These are phyloP conservation scores for Drosophila pseudotakahashii DNA, from an alignment of 2,888 invertebrate genomes.

Conservation along the genomic window DNA sequence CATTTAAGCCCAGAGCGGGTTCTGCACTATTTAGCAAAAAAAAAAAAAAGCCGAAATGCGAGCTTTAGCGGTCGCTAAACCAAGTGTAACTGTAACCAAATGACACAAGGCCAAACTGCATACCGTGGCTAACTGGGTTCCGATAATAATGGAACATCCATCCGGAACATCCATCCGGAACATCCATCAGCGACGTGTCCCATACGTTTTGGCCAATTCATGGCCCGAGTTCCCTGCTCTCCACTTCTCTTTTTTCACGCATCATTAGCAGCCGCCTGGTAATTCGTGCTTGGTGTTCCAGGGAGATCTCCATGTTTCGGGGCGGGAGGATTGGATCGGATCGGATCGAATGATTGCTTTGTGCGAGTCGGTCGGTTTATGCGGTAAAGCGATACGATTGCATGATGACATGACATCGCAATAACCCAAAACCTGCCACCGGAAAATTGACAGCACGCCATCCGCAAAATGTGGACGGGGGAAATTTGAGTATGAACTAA, in stretches of 20 bases:
- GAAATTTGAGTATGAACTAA: conserved; percentile 53
- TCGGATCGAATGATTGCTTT: conserved; percentile 49
- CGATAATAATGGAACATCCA: conserved; percentile 32
- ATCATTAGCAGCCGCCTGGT: conserved; percentile 57
- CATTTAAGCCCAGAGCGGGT: conserved; percentile 16
- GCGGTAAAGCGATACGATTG: conserved; percentile 75
- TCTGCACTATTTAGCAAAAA: conserved; percentile 38
- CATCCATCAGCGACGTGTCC: conserved; percentile 30
- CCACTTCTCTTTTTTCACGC: conserved; percentile 49
- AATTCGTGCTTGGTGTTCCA: conserved; percentile 24
- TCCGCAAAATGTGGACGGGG: conserved; percentile 17
- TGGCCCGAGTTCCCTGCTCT: conserved; percentile 2
- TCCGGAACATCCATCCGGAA: conserved; percentile 19
- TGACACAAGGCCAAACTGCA: conserved; percentile 16
- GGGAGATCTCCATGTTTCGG: conserved; percentile 10
- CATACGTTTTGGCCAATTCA: conserved; percentile 53
- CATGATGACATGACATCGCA: conserved; percentile 72
- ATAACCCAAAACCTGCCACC: conserved; percentile 55
- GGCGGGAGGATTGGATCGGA: too few relatives aligned
- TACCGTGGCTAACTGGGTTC: conserved; percentile 55
- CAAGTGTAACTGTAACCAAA: conserved; percentile 24
- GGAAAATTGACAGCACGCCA: conserved; percentile 74
- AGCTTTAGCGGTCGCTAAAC: conserved; percentile 14
- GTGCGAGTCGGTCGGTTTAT: conserved; percentile 54
- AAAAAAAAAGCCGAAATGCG: not conserved